Evolutionary conservation across 2,113 vertebrate genomes (phyloP).

Genomic region (Sialia sialis): DNA sequence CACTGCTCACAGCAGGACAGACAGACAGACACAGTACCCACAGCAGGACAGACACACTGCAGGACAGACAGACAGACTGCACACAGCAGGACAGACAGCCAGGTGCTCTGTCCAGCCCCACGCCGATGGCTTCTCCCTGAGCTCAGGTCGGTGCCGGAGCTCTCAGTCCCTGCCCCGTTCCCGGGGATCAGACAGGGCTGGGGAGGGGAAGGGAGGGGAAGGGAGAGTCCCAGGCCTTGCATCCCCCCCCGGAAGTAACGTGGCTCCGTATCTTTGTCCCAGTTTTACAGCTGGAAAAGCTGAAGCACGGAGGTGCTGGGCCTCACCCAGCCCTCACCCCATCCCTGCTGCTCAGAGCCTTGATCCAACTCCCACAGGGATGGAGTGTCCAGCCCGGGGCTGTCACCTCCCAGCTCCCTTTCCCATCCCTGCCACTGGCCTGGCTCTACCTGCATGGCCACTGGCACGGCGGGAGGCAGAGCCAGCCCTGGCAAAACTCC

Average conservation of each 20-base stretch:
- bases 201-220: slow-evolving; percentile 5
- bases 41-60: not conserved
- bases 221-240: not conserved
- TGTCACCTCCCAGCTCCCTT: not conserved
- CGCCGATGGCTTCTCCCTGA: not conserved
- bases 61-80: not conserved
- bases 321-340: not conserved
- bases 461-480: not conserved
- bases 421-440: not conserved
- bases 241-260: not conserved
- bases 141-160: not conserved
- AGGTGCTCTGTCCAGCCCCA: accelerated
- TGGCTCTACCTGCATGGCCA: not conserved
- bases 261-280: not conserved
- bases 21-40: too few species aligned
- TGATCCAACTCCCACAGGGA: accelerated
- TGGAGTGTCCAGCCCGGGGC: not conserved
- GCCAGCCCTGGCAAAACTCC: not conserved
- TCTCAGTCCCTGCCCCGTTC: accelerated
- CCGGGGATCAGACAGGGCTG: not conserved
- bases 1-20: too few species aligned
- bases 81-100: not conserved
- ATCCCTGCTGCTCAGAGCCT: not conserved
- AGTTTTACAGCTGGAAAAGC: slow-evolving; percentile 17
- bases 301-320: not conserved